Evolutionary conservation across 1,140 invertebrate genomes (phyloP), one percentile per base, ranked within the genome.

Genomic region (Panagrolaimus sp.): DNA sequence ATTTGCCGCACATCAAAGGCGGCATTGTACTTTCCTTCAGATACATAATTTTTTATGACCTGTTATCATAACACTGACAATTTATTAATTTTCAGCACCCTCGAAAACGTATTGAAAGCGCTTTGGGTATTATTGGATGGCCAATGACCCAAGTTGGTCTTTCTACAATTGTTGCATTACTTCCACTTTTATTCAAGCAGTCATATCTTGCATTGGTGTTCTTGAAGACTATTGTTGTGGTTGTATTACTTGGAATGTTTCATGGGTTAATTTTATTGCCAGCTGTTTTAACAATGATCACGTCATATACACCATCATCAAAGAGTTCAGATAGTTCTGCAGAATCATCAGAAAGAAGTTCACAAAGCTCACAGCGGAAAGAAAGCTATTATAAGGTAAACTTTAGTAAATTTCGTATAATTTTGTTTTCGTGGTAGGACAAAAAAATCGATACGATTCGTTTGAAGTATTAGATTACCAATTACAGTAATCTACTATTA

Each of bases 231-330:
- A 83, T 80, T 63, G 67, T 78, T 11, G 71, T 80, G 16, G 81
- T 80, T 25, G 82, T 83, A 9, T 46, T 78, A 14, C 67, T 80
- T 9, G 78, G 78, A 20, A 80, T 80, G 78, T 83, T 80, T 63
- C 78, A 80, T 62, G 78, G 78, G 9, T 66, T 80, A 14, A 68
- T 80, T 38, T 46, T 80, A 11, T 65, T 80, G 27, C 78, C 78
- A 13, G 78, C 72, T n/a, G 69, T 82, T 27, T 65, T 79, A 20
- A 72, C 80, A 14, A 63, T 70, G 14, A 70, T 75, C 47, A 74
- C 75, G 5, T 63, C 43, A 11, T 68, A 70, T 53, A 16, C 31
- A 1, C 69, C 71, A 48, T 44, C 68, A 48, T 44, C 68, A 25
- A 38, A 38, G 7, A 66, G 61, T 8, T 38, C 48, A 0, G 63